Evolutionary conservation across 2,797 vertebrate genomes (phyloP), one percentile per base, ranked within the genome.

Genomic region (Podarcis siculus): DNA sequence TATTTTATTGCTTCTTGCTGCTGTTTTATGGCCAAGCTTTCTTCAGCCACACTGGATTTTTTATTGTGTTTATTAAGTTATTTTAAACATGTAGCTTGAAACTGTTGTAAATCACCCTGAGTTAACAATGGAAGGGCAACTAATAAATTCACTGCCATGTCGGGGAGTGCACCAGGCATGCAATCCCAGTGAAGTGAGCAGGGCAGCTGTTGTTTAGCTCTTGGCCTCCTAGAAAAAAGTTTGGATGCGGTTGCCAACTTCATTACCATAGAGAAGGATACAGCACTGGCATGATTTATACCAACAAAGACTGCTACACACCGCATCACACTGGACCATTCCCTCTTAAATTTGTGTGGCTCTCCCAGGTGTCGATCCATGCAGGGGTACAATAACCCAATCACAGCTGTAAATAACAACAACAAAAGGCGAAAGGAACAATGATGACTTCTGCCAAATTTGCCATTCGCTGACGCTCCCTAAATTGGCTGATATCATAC

Each of bases 301-400:
- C 98, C 99, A 94, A 99, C 98, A 93, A 99, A 99, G 93, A 99
- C 99, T 1, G 98, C 98, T 89, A 99, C 98, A 27, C 99, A 99
- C 93, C 98, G 98, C 98, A 99, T 99, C 88, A 99, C 98, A 87
- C 98, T 99, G 91, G 98, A 99, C 99, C 99, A 99, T 92, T 99
- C 99, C 91, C 98, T 97, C 95, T 99, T 99, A 95, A 99, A 98
- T 94, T 98, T 98, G 96, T 99, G 99, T n/a, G 98, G 98, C 92
- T 98, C 98, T 61, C 98, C 98, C 89, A 99, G 97, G 87, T 97
- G 97, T 83, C 96, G 96, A 97, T 99, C 99, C 92, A 99, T 98
- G 96, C 98, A 99, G n/a, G 98, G 99, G 94, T 99, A 99, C 95
- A 99, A 93, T 91, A 99, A 96, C 8, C 98, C 98, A 80, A 99